phyloP scores from a whole-genome alignment of 2,797 vertebrate genomes.

The Phyllotis vaccarum region DNA sequence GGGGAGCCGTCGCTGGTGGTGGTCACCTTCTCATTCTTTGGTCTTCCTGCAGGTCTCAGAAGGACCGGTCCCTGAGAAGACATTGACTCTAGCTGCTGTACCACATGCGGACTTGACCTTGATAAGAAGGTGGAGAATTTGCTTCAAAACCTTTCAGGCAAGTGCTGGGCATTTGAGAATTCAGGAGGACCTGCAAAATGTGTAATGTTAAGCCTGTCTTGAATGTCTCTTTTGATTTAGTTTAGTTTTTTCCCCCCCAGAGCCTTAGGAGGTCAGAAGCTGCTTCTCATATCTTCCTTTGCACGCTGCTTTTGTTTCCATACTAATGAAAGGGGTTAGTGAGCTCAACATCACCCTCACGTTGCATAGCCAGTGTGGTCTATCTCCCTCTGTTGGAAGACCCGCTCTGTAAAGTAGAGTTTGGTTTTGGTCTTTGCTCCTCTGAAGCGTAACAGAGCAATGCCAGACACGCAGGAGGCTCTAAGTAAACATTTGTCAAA shows the following conservation, averaged over 20 bases:
- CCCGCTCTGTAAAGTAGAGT: neutral
- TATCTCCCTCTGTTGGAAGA: neutral
- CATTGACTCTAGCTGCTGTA: neutral
- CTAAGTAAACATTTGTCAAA: conserved; percentile 30
- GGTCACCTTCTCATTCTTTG: neutral
- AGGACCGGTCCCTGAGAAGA: neutral
- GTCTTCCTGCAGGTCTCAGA: neutral
- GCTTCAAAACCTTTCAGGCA: neutral
- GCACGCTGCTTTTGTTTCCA: neutral
- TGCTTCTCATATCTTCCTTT: neutral
- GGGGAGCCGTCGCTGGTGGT: neutral
- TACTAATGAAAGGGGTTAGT: neutral
- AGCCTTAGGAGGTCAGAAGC: neutral
- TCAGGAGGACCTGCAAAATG: neutral
- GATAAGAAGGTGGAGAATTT: neutral
- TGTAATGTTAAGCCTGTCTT: neutral
- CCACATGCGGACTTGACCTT: neutral
- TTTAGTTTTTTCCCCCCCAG: neutral
- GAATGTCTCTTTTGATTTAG: neutral
- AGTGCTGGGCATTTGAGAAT: neutral
- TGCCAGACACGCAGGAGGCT: neutral
- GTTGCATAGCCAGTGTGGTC: neutral
- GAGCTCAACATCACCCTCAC: neutral
- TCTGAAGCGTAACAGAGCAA: neutral
- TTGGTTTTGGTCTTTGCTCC: neutral